Evolutionary conservation across 1,140 invertebrate species (phyloP).

Genomic region (Oncopeltus fasciatus): DNA sequence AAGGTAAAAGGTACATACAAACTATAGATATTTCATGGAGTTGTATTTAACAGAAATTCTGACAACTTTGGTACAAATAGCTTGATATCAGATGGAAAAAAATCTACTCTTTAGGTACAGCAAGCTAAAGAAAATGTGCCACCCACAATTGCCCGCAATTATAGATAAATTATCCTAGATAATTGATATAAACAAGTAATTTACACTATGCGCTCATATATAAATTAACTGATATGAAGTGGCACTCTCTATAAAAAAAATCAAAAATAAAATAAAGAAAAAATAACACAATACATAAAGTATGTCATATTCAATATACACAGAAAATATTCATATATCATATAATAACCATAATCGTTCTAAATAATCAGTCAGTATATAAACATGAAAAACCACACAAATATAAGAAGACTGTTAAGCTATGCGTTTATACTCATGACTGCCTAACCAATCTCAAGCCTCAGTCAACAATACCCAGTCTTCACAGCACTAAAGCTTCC

Average conservation of each 20-base stretch:
- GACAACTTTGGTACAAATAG: conserved; percentile 19
- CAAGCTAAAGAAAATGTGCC: conserved; percentile 5
- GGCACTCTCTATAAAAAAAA: too few relatives aligned
- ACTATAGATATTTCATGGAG: conserved; percentile 4
- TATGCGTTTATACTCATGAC: conserved; percentile 11
- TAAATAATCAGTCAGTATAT: conserved; percentile 20
- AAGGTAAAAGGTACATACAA: neutral
- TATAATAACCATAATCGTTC: conserved; percentile 10
- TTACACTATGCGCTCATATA: neutral
- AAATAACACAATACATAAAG: neutral
- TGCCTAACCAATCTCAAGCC: neutral
- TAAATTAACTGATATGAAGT: neutral
- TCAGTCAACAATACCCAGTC: neutral
- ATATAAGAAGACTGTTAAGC: conserved; percentile 12
- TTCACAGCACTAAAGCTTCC: conserved; percentile 4
- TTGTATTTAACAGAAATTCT: conserved; percentile 16
- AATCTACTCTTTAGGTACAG: neutral
- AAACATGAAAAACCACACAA: conserved; percentile 18
- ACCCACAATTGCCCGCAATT: neutral
- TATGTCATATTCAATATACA: neutral
- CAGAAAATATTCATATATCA: conserved; percentile 11
- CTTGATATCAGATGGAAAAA: conserved; percentile 13
- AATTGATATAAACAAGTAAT: conserved; percentile 1
- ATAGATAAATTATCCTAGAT: neutral
- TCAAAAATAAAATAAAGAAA: too few relatives aligned